A percentile compares a stretch with the other conserved stretches of the same genome.
Evolutionary conservation across 2,797 vertebrate genomes (phyloP).

Genomic region (Loriculus beryllinus): DNA sequence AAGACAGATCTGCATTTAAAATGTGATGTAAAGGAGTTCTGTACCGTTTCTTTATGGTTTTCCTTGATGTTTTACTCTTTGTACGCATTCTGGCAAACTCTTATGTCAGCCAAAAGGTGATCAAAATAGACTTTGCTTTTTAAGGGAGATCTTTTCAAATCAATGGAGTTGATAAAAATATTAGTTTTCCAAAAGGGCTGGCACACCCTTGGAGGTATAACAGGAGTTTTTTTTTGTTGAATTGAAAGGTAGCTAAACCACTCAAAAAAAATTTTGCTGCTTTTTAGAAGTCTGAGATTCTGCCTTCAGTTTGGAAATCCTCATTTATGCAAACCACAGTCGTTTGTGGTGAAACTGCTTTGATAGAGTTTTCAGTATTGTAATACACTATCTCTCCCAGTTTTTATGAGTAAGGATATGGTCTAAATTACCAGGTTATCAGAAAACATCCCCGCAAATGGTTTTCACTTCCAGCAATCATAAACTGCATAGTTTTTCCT

Average conservation of each 20-base stretch:
- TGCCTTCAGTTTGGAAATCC: slow-evolving; percentile 16
- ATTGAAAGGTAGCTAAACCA: background rate
- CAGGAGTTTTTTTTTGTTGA: background rate
- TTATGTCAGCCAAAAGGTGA: background rate
- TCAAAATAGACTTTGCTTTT: slow-evolving; percentile 33
- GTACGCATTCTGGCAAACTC: background rate
- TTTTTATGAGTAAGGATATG: slow-evolving; percentile 25
- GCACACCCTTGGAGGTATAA: background rate
- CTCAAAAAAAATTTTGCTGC: background rate
- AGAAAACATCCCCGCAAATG: background rate
- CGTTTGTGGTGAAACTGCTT: slow-evolving; percentile 25
- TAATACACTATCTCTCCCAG: background rate
- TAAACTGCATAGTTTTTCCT: background rate
- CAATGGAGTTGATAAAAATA: background rate
- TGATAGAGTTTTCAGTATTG: background rate
- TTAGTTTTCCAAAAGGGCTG: background rate
- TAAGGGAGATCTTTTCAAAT: background rate
- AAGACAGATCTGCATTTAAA: background rate
- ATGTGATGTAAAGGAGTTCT: slow-evolving; percentile 3
- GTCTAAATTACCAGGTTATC: slow-evolving; percentile 35
- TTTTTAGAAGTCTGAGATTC: background rate
- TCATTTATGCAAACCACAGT: slow-evolving; percentile 15
- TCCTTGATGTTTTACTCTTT: slow-evolving; percentile 37
- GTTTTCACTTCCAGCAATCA: slow-evolving; percentile 25
- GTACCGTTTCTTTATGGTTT: background rate